These are phyloP conservation scores for Oligia strigilis DNA, from an alignment of 2,888 invertebrate genomes.

Conservation along the genomic window DNA sequence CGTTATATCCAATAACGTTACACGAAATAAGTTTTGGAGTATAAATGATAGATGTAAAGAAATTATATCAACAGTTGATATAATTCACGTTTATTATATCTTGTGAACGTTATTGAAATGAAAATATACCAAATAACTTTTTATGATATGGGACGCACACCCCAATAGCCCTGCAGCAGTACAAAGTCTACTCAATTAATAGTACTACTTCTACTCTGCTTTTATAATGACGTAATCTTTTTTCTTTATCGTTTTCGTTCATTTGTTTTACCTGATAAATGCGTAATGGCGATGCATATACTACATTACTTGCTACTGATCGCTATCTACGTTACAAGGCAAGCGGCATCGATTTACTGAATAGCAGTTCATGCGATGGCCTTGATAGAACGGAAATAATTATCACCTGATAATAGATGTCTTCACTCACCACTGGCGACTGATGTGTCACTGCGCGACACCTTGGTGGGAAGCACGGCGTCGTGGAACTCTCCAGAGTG, in stretches of 20 bases:
- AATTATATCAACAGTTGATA: too few species aligned
- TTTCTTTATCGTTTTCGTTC: constrained; percentile 4
- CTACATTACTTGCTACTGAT: constrained; percentile 48
- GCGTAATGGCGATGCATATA: constrained; percentile 26
- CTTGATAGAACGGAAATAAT: constrained; percentile 86
- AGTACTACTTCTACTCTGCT: constrained; percentile 29
- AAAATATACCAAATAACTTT: too few species aligned
- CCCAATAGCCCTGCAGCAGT: constrained; percentile 5
- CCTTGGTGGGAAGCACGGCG: constrained; percentile 85
- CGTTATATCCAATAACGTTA: too few species aligned
- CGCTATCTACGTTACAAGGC: constrained; percentile 64
- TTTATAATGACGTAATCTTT: not conserved
- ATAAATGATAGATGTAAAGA: too few species aligned
- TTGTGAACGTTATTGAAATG: too few species aligned
- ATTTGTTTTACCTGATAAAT: constrained; percentile 15
- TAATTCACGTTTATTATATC: too few species aligned
- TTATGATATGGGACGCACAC: too few species aligned
- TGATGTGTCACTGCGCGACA: constrained; percentile 84
- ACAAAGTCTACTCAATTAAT: constrained; percentile 21
- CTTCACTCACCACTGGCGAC: constrained; percentile 90
- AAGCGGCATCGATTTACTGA: constrained; percentile 72
- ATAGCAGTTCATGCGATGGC: constrained; percentile 86
- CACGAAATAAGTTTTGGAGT: too few species aligned
- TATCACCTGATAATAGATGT: constrained; percentile 90
- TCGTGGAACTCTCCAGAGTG: constrained; percentile 91